Evolutionary conservation across 2,888 invertebrate genomes (phyloP).

Genomic region (Chymomyza fuscimana): DNA sequence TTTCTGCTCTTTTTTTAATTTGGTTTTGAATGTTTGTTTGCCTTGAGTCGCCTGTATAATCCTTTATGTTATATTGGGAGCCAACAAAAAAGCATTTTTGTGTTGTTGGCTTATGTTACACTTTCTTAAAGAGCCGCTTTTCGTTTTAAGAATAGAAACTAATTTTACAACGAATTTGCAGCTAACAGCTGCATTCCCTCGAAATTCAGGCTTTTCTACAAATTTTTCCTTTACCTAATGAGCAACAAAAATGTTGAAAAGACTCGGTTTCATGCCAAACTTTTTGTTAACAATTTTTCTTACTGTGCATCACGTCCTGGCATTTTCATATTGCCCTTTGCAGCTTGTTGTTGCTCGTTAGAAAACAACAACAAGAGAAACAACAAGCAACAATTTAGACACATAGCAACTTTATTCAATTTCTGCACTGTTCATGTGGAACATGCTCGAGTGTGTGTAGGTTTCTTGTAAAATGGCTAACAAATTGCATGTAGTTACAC

Average conservation of each 20-base stretch:
- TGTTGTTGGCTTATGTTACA: no score
- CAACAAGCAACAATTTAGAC: slow-evolving; percentile 8
- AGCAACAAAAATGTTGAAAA: not conserved
- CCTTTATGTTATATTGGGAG: no score
- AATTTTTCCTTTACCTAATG: not conserved
- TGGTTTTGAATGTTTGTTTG: no score
- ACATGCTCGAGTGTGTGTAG: slow-evolving; percentile 22
- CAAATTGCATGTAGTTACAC: slow-evolving; percentile 67
- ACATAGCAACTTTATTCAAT: slow-evolving; percentile 56
- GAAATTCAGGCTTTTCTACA: no score
- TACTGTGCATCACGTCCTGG: slow-evolving; percentile 10
- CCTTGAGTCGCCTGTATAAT: no score
- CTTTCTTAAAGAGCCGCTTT: no score
- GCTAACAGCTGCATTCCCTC: no score
- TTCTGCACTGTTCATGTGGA: slow-evolving; percentile 43
- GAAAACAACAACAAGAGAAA: slow-evolving; percentile 7
- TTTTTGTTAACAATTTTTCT: not conserved
- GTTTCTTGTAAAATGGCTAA: slow-evolving; percentile 63
- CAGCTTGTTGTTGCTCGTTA: slow-evolving; percentile 10
- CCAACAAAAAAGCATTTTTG: no score
- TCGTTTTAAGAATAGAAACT: no score
- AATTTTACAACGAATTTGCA: no score
- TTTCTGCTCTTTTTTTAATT: no score
- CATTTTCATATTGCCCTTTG: slow-evolving; percentile 8
- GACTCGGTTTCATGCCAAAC: not conserved